Evolutionary conservation across 2,888 invertebrate species (phyloP).

Genomic region (Matsumyia berberina): DNA sequence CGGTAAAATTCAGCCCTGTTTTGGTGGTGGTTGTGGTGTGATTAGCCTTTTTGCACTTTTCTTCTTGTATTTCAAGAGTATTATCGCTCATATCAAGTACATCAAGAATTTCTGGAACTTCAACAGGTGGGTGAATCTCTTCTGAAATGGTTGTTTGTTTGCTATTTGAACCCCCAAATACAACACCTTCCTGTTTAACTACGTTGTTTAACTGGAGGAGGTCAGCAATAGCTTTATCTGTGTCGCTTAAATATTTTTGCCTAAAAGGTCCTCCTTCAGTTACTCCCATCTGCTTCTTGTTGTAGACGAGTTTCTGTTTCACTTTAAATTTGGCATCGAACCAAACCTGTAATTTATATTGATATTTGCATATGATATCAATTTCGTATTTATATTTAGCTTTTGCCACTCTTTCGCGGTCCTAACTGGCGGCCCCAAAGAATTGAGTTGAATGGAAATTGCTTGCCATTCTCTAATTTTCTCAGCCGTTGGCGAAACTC

Average conservation of each 20-base stretch:
- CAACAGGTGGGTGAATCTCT: slow-evolving; percentile 8
- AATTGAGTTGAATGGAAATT: too few species aligned
- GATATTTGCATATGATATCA: too few species aligned
- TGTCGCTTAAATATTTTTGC: not conserved
- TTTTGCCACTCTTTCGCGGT: slow-evolving; percentile 17
- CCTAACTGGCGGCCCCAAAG: not conserved
- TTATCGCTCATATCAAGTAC: not conserved
- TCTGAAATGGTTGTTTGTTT: not conserved
- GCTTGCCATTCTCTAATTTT: too few species aligned
- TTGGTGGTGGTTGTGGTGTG: too few species aligned
- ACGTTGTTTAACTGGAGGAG: not conserved
- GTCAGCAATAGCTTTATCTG: slow-evolving; percentile 1
- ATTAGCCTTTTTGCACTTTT: too few species aligned
- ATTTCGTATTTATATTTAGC: too few species aligned
- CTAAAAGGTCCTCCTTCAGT: slow-evolving; percentile 1
- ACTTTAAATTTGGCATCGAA: slow-evolving; percentile 17
- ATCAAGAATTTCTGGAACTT: not conserved
- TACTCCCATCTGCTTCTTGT: not conserved
- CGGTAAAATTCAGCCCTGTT: too few species aligned
- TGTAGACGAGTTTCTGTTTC: not conserved
- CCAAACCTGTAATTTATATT: slow-evolving; percentile 1
- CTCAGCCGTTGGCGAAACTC: too few species aligned
- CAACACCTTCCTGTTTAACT: not conserved
- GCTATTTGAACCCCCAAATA: not conserved
- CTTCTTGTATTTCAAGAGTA: too few species aligned